Percentiles rank a stretch among this genome's conserved stretches.
Evolutionary conservation across 2,888 invertebrate species (phyloP).

Genomic region (Platycheirus albimanus): DNA sequence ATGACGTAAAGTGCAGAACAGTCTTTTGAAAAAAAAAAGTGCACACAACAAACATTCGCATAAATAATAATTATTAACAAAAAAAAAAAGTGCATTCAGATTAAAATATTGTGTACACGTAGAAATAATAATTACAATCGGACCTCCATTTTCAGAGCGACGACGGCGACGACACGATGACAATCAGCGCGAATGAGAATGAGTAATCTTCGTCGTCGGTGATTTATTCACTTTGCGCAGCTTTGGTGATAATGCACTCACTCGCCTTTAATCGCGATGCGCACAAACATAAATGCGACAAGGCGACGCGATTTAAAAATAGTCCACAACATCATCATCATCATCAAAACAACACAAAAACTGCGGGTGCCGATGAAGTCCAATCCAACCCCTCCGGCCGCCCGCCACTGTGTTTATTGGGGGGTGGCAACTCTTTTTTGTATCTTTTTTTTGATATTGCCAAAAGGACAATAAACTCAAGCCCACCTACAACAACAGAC

Average conservation of each 20-base stretch:
- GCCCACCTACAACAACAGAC: slow-evolving; percentile 19
- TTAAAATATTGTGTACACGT: slow-evolving; percentile 47
- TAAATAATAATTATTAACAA: neutral
- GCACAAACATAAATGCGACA: slow-evolving; percentile 41
- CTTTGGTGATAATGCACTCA: slow-evolving; percentile 61
- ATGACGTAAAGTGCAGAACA: slow-evolving; percentile 58
- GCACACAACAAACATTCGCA: slow-evolving; percentile 41
- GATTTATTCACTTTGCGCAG: slow-evolving; percentile 67
- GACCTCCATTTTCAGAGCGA: slow-evolving; percentile 65
- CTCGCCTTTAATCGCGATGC: slow-evolving; percentile 21
- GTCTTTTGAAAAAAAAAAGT: neutral
- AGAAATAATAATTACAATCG: slow-evolving; percentile 64
- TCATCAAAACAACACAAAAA: neutral
- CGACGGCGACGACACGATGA: too few species aligned
- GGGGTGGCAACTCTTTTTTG: slow-evolving; percentile 16
- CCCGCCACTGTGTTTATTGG: neutral
- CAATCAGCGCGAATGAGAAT: slow-evolving; percentile 66
- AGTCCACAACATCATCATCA: slow-evolving; percentile 65
- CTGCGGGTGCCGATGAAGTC: slow-evolving; percentile 7
- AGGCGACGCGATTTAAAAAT: slow-evolving; percentile 59
- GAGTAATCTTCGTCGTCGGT: slow-evolving; percentile 53
- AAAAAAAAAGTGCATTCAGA: slow-evolving; percentile 10
- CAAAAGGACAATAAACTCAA: slow-evolving; percentile 71
- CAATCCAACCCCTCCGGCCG: too few species aligned
- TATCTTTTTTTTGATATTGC: slow-evolving; percentile 43